Evolutionary conservation across 2,888 invertebrate genomes (phyloP).

Genomic region (Acanthoscelides obtectus): DNA sequence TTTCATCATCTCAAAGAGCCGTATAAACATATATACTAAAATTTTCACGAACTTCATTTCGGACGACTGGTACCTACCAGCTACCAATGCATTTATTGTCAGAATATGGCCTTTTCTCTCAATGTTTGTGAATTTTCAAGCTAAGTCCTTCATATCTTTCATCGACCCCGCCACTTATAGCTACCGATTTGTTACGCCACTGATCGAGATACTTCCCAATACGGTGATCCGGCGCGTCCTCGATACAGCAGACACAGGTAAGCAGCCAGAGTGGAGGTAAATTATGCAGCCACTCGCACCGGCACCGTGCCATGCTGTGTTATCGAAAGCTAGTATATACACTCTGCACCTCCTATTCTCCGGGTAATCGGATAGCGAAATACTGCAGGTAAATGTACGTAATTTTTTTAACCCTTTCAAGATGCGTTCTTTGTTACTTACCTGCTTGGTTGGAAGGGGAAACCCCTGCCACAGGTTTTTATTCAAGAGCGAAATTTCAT

Average conservation of each 20-base stretch:
- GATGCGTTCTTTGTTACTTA: background rate
- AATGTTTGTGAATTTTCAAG: no score
- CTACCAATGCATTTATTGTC: no score
- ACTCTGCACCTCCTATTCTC: slow-evolving; percentile 24
- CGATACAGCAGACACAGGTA: background rate
- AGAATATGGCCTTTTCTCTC: no score
- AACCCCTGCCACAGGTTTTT: background rate
- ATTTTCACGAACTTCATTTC: no score
- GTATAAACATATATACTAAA: no score
- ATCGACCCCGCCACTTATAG: no score
- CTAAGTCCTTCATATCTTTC: no score
- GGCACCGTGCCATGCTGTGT: background rate
- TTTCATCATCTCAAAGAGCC: no score
- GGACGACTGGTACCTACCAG: no score
- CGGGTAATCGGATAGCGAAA: slow-evolving; percentile 33
- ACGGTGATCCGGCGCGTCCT: background rate
- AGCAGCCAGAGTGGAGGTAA: background rate
- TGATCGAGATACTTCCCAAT: background rate
- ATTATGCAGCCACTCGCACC: background rate
- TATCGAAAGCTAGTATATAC: no score
- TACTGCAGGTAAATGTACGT: slow-evolving; percentile 34
- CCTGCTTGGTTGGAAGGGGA: no score
- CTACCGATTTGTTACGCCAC: background rate
- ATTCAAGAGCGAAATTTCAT: no score
- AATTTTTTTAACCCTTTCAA: slow-evolving; percentile 6